These are phyloP conservation scores for Fregetta grallaria DNA, from an alignment of 2,113 vertebrate genomes.

Conservation along the genomic window DNA sequence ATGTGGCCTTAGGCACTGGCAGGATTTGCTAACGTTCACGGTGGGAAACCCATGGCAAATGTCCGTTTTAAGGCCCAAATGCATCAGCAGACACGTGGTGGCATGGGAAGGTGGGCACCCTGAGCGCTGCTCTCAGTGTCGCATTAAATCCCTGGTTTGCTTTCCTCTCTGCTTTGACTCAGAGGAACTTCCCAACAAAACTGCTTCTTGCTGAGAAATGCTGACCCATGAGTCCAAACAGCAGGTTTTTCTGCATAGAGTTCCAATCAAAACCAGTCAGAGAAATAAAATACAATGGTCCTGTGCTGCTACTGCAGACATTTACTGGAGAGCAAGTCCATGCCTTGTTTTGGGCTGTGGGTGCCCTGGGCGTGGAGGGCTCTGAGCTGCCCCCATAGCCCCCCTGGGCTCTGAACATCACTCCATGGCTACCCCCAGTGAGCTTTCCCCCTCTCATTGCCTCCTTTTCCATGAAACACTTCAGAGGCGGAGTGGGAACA, in stretches of 20 bases:
- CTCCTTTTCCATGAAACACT: not conserved
- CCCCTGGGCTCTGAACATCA: not conserved
- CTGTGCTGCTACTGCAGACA: not conserved
- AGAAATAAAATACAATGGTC: not conserved
- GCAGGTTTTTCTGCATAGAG: not conserved
- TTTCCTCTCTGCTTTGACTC: not conserved
- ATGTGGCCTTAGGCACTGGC: not conserved
- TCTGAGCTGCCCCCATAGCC: not conserved
- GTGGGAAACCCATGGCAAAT: not conserved
- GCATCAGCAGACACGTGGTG: not conserved
- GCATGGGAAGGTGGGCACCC: not conserved
- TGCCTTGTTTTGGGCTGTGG: not conserved
- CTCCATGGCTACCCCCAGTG: rapidly evolving
- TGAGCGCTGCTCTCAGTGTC: rapidly evolving
- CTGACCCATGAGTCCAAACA: not conserved
- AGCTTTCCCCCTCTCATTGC: not conserved
- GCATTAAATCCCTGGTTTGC: not conserved
- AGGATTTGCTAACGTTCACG: rapidly evolving
- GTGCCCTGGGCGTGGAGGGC: not conserved
- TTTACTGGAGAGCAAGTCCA: too few relatives aligned
- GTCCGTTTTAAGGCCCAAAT: not conserved
- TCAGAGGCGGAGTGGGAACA: rapidly evolving
- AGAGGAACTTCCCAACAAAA: too few relatives aligned
- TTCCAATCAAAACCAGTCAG: too few relatives aligned
- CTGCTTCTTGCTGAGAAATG: not conserved